A percentile compares a stretch with the other conserved stretches of the same genome.
Evolutionary conservation across 1,140 invertebrate genomes (phyloP).

Genomic region (Cephus cinctus): DNA sequence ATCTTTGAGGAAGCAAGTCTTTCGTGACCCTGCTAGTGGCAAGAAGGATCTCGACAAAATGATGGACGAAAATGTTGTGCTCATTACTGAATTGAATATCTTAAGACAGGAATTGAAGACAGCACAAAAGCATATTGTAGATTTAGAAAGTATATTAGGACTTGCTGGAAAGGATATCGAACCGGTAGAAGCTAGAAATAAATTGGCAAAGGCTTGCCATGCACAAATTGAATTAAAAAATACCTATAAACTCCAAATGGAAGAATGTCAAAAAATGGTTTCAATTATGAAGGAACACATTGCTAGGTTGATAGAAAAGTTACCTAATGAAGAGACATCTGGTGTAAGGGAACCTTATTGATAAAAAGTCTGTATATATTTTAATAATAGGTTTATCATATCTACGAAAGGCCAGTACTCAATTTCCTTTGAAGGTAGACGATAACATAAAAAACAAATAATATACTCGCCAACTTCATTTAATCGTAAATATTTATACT

Average conservation of each 20-base stretch:
- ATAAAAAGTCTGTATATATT: too few relatives aligned
- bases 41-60: slow-evolving; percentile 54
- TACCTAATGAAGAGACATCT: slow-evolving; percentile 17
- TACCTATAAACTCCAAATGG: slow-evolving; percentile 36
- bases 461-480: too few relatives aligned
- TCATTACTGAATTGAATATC: slow-evolving; percentile 75
- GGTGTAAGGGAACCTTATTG: too few relatives aligned
- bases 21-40: slow-evolving; percentile 44
- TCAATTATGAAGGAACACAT: slow-evolving; percentile 36
- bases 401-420: too few relatives aligned
- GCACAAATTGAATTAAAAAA: slow-evolving; percentile 63
- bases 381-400: too few relatives aligned
- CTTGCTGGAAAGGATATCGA: slow-evolving; percentile 58
- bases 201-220: slow-evolving; percentile 61
- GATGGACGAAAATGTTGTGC: slow-evolving; percentile 71
- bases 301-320: slow-evolving; percentile 26
- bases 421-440: too few relatives aligned
- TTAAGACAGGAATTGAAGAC: slow-evolving; percentile 68
- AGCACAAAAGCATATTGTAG: slow-evolving; percentile 61
- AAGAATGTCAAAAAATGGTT: slow-evolving; percentile 37
- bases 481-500: too few relatives aligned
- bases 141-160: slow-evolving; percentile 72
- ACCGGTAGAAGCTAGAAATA: slow-evolving; percentile 58
- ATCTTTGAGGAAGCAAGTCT: slow-evolving; percentile 60
- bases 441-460: too few relatives aligned